Percentiles rank a stretch among this genome's conserved stretches.
Conservation (phyloP, 2,113 vertebrate species). For the Gymnocephalus cernua region DNA sequence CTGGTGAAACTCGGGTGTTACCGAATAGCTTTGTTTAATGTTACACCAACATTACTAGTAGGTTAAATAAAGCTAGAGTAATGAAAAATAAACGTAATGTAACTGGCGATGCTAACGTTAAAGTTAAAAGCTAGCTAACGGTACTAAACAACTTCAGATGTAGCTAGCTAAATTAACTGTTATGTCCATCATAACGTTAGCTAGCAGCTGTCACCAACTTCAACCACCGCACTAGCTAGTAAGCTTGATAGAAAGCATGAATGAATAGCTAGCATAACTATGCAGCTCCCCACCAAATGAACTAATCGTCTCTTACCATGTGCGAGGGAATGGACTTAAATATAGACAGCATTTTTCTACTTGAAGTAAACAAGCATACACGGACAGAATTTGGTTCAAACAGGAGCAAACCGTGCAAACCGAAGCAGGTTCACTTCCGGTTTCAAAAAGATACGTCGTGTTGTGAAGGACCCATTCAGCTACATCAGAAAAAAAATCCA, state of each 20-base stretch:
- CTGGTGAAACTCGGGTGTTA: neutral
- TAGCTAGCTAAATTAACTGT: too few relatives aligned
- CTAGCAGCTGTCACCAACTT: slow-evolving; percentile 43
- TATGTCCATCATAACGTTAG: neutral
- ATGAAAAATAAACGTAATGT: neutral
- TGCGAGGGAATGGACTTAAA: slow-evolving; percentile 85
- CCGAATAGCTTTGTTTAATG: neutral
- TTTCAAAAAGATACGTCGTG: slow-evolving; percentile 71
- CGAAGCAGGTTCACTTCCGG: slow-evolving; percentile 63
- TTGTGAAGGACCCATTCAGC: slow-evolving; percentile 47
- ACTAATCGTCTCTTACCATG: slow-evolving; percentile 76
- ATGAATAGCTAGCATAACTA: neutral
- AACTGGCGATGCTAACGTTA: neutral
- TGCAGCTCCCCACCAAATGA: neutral
- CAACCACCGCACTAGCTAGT: neutral
- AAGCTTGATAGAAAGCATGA: neutral
- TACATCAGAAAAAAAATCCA: too few relatives aligned
- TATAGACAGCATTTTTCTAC: slow-evolving; percentile 77
- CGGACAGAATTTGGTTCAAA: neutral
- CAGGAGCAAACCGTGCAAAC: neutral
- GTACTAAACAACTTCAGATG: neutral
- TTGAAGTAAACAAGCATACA: neutral
- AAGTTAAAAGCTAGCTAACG: neutral
- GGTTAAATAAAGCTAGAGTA: neutral
- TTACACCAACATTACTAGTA: neutral